phyloP scores from a whole-genome alignment of 2,797 vertebrate genomes.

The Iguana delicatissima region DNA sequence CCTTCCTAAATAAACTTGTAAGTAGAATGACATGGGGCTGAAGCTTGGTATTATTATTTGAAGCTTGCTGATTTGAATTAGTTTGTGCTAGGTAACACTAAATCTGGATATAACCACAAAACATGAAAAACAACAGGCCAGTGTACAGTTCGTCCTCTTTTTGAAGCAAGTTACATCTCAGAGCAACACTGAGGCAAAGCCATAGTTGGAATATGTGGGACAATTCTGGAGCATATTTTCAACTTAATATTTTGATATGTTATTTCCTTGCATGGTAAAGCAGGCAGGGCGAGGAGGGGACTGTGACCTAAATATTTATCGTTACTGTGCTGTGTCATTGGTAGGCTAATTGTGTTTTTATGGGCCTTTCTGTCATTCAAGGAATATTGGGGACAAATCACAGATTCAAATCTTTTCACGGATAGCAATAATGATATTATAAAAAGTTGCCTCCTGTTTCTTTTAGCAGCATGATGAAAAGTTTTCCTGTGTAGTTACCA shows the following conservation, averaged over 20 bases:
- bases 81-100: not conserved
- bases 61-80: too few species aligned
- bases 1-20: not conserved
- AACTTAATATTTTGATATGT: not conserved
- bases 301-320: constrained; percentile 16
- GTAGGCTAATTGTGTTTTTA: constrained; percentile 51
- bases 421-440: constrained; percentile 54
- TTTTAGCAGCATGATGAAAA: constrained; percentile 80
- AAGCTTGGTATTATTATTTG: too few species aligned
- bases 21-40: not conserved
- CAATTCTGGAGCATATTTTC: not conserved
- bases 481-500: constrained; percentile 76
- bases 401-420: constrained; percentile 63
- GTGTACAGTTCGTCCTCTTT: not conserved
- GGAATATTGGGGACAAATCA: constrained; percentile 28
- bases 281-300: too few species aligned
- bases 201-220: not conserved
- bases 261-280: not conserved
- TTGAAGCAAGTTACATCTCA: not conserved
- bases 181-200: not conserved
- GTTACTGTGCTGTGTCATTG: constrained; percentile 47
- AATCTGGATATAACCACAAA: not conserved
- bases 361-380: constrained; percentile 41
- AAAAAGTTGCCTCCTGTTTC: constrained; percentile 79
- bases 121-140: not conserved